phyloP scores from a whole-genome alignment of 1,140 invertebrate genomes.

The Pseudobourletiella spinata region DNA sequence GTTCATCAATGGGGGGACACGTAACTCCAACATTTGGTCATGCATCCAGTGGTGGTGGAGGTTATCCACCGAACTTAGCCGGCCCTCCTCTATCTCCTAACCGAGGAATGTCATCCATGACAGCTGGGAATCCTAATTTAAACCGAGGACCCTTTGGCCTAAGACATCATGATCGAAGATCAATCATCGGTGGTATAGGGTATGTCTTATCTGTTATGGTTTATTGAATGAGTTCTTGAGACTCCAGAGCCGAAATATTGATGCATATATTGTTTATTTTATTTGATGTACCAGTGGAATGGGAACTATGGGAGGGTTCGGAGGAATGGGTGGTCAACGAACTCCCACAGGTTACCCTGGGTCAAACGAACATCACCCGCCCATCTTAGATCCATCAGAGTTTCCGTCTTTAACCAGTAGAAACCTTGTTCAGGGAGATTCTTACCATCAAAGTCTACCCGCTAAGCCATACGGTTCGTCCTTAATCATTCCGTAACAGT shows the following conservation, averaged over 20 bases:
- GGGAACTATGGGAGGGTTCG: constrained; percentile 29
- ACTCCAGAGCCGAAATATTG: no score
- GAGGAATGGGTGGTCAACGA: constrained; percentile 40
- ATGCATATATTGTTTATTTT: no score
- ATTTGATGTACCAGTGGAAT: constrained; percentile 4
- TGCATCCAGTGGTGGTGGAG: not conserved
- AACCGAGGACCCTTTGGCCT: constrained; percentile 54
- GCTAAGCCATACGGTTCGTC: constrained; percentile 70
- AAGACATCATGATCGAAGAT: constrained; percentile 63
- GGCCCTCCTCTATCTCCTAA: constrained; percentile 52
- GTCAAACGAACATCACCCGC: constrained; percentile 45
- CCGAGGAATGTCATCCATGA: constrained; percentile 37
- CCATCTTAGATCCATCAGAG: constrained; percentile 75
- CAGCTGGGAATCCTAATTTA: constrained; percentile 1
- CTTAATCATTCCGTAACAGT: no score
- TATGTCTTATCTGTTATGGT: constrained; percentile 40
- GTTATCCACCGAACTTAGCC: constrained; percentile 10
- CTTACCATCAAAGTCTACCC: constrained; percentile 66
- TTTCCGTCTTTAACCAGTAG: constrained; percentile 78
- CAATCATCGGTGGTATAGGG: constrained; percentile 58
- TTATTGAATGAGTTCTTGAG: constrained; percentile 10
- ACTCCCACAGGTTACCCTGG: constrained; percentile 57
- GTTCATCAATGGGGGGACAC: constrained; percentile 26
- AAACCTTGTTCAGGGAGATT: constrained; percentile 57
- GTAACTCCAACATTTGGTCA: constrained; percentile 32